phyloP scores from a whole-genome alignment of 92 coral and sea anemone genomes.

The Porites divaricata region DNA sequence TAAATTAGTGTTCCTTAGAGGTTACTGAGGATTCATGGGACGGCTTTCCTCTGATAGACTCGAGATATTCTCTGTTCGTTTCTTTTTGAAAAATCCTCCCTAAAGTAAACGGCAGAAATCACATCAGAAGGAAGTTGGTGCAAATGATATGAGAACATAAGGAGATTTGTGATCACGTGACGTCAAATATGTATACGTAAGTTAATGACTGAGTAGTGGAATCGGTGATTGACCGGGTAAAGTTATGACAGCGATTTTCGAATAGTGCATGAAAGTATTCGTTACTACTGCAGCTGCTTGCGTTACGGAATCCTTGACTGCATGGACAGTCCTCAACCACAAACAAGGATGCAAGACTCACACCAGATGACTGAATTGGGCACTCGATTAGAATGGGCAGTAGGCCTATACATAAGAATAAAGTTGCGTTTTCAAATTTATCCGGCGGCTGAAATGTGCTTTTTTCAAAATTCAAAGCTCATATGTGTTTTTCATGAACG shows the following conservation, averaged over 20 bases:
- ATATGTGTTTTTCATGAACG: too few species aligned
- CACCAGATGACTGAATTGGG: too few species aligned
- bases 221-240: background rate
- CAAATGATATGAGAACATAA: too few species aligned
- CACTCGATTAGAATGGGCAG: too few species aligned
- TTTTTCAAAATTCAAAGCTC: too few species aligned
- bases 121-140: background rate
- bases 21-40: constrained; percentile 38
- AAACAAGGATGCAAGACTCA: too few species aligned
- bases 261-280: background rate
- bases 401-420: too few species aligned
- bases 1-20: background rate
- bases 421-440: too few species aligned
- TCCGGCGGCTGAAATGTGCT: too few species aligned
- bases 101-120: constrained; percentile 22
- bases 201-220: background rate
- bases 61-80: constrained; percentile 72
- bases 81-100: constrained; percentile 89
- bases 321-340: too few species aligned
- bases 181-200: background rate
- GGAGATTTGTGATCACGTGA: background rate
- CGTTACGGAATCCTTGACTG: background rate
- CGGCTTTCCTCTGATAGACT: constrained; percentile 61
- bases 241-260: too few species aligned
- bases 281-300: background rate